Percentiles rank a stretch among this genome's conserved stretches.
These are phyloP conservation scores for Hippasteria phrygiana DNA, from an alignment of 53 echinoderm and acorn worm species.

Conservation along the genomic window DNA sequence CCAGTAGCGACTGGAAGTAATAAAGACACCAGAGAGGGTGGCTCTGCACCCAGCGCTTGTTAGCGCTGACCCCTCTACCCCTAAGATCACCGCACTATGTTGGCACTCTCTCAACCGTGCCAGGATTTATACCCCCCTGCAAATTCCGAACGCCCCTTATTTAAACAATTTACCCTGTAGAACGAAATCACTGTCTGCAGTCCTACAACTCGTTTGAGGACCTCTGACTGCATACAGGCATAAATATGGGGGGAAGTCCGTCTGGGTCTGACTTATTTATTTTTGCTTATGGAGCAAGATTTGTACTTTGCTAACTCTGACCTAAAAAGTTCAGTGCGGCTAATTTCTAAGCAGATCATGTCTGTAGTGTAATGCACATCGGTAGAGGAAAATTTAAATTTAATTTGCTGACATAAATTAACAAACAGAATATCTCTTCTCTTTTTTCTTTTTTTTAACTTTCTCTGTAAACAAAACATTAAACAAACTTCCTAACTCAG, in stretches of 20 bases:
- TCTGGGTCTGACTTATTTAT: neutral
- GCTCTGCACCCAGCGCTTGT: conserved; percentile 11
- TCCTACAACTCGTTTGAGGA: too few species aligned
- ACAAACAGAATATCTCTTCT: too few species aligned
- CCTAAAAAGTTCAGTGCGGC: neutral
- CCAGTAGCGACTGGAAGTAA: neutral
- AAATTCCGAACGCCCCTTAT: conserved; percentile 18
- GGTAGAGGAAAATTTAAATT: too few species aligned
- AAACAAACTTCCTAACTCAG: too few species aligned
- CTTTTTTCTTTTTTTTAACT: too few species aligned
- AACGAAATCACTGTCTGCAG: too few species aligned
- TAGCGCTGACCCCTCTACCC: conserved; percentile 5
- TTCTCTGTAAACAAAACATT: too few species aligned
- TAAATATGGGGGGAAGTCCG: neutral
- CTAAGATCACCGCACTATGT: neutral
- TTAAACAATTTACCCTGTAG: conserved; percentile 4
- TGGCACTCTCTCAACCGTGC: neutral
- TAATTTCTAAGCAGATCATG: too few species aligned
- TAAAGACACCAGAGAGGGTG: neutral
- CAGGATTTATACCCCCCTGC: conserved; percentile 11
- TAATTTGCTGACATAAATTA: too few species aligned
- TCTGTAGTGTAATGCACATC: neutral
- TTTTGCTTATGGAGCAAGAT: neutral
- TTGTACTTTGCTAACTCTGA: conserved; percentile 5
- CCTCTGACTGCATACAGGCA: neutral